Base-by-base conservation (phyloP, 92 coral and sea anemone species). In the Epizoanthus ramosus region DNA sequence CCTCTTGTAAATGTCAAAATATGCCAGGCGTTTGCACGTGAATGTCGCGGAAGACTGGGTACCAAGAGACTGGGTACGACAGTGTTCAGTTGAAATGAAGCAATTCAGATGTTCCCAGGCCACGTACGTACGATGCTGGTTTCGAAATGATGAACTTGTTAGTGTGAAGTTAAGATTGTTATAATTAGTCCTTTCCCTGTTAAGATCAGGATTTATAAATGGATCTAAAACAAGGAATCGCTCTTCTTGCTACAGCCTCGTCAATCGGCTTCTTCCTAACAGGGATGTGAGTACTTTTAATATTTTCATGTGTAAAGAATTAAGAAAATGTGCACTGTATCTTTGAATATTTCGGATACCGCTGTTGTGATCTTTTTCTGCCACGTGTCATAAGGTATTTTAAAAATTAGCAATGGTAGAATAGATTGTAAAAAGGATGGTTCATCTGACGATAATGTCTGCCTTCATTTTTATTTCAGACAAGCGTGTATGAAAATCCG, bases 191-290 rank as follows among this genome's bases (percentile, higher is more conserved):
- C 53, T n/a, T n/a, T 13, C 23, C 58, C n/a, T 39, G 13, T 57
- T 60, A 17, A 19, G 58, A 7, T 14, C 43, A 60, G 63, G 6
- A 24, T n/a, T n/a, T n/a, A n/a, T 57, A 35, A 22, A 91, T 93
- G 94, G 94, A 91, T 75, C n/a, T 79, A 10, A 88, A 83, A 72
- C 83, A 69, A 23, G 50, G 90, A 9, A 43, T 93, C 35, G 92
- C 94, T 65, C 89, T 90, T 89, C 88, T 84, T 37, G 97, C 95
- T 1, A 87, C 95, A 6, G 37, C 92, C 24, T 91, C 93, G 16
- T 90, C 92, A 63, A 53, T 88, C 67, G 97, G 90, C 25, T 88
- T 93, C 39, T 90, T 93, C 45, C 90, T 92, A 5, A 93, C 94
- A 7, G 97, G 97, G 77, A 87, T 74, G 97, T 93, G 79, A 93